Base-by-base conservation (phyloP, 2,888 invertebrate species). In the Isoperla grammatica region DNA sequence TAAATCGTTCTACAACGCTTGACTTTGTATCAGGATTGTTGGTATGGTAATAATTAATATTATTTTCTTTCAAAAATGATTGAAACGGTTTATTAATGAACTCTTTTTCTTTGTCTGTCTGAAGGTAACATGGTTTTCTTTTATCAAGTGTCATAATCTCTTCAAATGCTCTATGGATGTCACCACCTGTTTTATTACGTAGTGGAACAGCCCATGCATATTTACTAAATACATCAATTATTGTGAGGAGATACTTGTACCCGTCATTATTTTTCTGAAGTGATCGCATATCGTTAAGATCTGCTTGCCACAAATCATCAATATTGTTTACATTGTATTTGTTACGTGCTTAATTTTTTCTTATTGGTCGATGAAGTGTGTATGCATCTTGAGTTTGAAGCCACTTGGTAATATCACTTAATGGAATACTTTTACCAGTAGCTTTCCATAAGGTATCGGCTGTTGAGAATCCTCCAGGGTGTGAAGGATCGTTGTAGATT, bases 21-120 rank as follows among this genome's bases (percentile, higher is more conserved):
- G 69, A 68, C 63, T 73, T 72, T 4, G 67, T 66, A 42, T 69
- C 68, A 2, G 63, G 65, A 61, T 68, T 68, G 9, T 66, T 59
- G 0, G 69, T 67, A 1, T 65, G 65, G 42, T 68, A 68, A 63
- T 65, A 68, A 17, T 48, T 53, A 23, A 67, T 64, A 19, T 66
- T 62, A 17, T 65, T 58, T 15, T 61, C 42, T 17, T 61, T 61
- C 17, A 66, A 53, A 40, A 62, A 61, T 43, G n/a, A 42, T 49
- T 40, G 43, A 20, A 62, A 49, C 8, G 53, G 9, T 11, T 13
- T 17, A 39, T 61, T 65, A 1, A 64, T 56, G 61, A 69, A 69
- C 55, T 69, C 67, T 61, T 64, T 66, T 1, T 68, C 68, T 23
- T 59, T 63, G 50, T 69, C 68, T 1, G 67, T 63, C 42, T 68